Percentiles rank a stretch among this genome's conserved stretches.
Conservation (phyloP, 2,797 vertebrate genomes). For the Xiphophorus birchmanni region DNA sequence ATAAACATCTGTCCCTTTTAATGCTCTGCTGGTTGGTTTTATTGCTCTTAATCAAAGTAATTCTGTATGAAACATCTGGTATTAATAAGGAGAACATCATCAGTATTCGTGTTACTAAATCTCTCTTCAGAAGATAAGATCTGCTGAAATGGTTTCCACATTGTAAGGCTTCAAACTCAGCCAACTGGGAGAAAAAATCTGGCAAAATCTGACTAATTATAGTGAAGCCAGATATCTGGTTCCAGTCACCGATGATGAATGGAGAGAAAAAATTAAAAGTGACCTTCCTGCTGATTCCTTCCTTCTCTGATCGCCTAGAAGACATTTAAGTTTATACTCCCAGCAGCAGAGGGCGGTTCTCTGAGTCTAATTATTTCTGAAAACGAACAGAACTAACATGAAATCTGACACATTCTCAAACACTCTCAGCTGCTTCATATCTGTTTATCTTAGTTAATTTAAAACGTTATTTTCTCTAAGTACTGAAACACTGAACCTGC, state of each 20-base stretch:
- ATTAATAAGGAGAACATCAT: not conserved
- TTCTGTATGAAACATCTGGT: constrained; percentile 4
- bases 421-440: not conserved
- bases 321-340: constrained; percentile 42
- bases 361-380: constrained; percentile 53
- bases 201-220: constrained; percentile 18
- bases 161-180: constrained; percentile 19
- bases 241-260: constrained; percentile 59
- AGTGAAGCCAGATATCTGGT: constrained; percentile 32
- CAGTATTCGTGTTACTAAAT: not conserved
- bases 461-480: not conserved
- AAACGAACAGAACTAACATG: constrained; percentile 35
- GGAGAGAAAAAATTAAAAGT: constrained; percentile 28
- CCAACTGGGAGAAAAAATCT: constrained; percentile 4
- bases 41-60: not conserved
- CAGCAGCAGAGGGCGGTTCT: constrained; percentile 27
- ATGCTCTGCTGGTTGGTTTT: not conserved
- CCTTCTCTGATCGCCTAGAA: constrained; percentile 20
- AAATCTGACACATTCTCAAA: not conserved
- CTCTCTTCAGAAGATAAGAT: constrained; percentile 13
- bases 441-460: not conserved
- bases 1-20: not conserved
- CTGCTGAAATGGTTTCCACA: constrained; percentile 3
- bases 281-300: constrained; percentile 39
- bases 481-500: constrained; percentile 77